Evolutionary conservation across 2,113 vertebrate genomes (phyloP), one percentile per base, ranked within the genome.

Genomic region (Emydura subglobosa): DNA sequence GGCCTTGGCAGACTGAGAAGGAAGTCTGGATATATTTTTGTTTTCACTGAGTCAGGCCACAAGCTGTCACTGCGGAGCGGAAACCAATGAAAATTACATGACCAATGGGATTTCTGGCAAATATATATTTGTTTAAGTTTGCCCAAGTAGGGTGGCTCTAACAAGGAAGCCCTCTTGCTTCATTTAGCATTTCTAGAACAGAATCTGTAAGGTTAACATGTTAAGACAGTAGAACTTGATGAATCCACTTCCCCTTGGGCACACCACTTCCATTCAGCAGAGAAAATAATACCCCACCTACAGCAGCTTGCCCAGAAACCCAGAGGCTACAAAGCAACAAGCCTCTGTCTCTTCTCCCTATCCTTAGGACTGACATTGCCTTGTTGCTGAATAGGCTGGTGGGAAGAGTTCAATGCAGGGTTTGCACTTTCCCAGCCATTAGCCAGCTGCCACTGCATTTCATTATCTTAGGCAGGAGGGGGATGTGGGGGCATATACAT

Each of bases 401-500:
- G 95, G 83, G 94, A 97, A 97, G 96, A 97, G 98, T 98, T 98
- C 98, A 98, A 95, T 97, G 97, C 97, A 96, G 97, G 98, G 98
- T 98, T 98, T 98, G 97, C 97, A 98, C 97, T 98, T 98, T 98
- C 98, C 98, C 98, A 99, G 98, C 98, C 98, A 98, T 98, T 98
- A 98, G 95, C 98, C 98, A 99, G 98, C 98, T 98, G 98, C 98
- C 97, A 98, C 97, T 4, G 98, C 98, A 98, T 98, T 98, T 98
- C 98, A 98, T 98, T 98, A 98, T 98, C 98, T 98, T 95, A 86
- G 96, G 87, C 97, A 79, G 74, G 90, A 31, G 55, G 85, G 55
- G 80, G 47, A 29, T 39, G 10, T 12, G 31, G 50, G 24, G 61
- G 96, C 98, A 97, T 97, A 79, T 97, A 98, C 98, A 98, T 98